Conservation (phyloP, 2,113 vertebrate species). For the Urocolius indicus region DNA sequence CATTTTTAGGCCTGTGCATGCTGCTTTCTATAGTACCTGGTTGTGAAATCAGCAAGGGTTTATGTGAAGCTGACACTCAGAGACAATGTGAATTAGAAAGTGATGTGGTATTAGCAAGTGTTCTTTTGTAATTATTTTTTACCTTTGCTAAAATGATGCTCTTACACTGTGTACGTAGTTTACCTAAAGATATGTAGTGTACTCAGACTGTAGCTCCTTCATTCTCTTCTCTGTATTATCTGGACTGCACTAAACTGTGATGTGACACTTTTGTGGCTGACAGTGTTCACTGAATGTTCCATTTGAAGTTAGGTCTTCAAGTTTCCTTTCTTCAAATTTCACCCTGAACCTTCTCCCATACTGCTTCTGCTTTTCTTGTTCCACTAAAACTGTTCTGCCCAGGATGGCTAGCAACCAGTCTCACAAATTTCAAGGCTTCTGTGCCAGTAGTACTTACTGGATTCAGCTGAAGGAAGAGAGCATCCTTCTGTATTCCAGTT, state of each 20-base stretch:
- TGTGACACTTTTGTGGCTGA: background rate
- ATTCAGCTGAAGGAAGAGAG: background rate
- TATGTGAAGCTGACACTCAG: background rate
- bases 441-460: background rate
- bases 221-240: background rate
- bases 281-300: background rate
- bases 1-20: background rate
- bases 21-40: background rate
- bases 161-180: background rate
- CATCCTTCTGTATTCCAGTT: background rate
- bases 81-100: background rate
- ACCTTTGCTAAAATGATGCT: background rate
- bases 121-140: slow-evolving; percentile 43
- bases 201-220: background rate
- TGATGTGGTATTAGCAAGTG: slow-evolving; percentile 13
- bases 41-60: slow-evolving; percentile 13
- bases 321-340: background rate
- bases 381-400: background rate
- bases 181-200: background rate
- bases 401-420: background rate
- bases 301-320: background rate
- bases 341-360: background rate
- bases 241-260: background rate
- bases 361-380: background rate
- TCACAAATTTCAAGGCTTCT: background rate